These are phyloP conservation scores for Onychomys leucogaster DNA, from an alignment of 2,797 vertebrate genomes.

Conservation along the genomic window DNA sequence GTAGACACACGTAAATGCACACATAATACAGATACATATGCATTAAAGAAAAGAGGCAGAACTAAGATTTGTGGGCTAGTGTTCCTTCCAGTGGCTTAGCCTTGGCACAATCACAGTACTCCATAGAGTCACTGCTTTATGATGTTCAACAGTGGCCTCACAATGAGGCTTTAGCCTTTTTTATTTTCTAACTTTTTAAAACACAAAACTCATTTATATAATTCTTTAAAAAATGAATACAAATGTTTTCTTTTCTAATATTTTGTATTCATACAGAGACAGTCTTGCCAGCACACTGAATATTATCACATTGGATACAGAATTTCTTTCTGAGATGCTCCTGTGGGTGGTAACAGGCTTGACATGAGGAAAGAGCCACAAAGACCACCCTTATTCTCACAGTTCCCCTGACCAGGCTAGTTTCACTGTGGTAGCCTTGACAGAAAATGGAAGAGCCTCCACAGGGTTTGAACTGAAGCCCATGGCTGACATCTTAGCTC, in stretches of 20 bases:
- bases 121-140: neutral
- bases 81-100: neutral
- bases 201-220: neutral
- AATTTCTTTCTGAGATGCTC: conserved; percentile 20
- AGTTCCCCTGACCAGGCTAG: neutral
- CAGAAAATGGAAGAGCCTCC: neutral
- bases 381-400: neutral
- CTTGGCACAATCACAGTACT: neutral
- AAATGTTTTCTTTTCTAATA: conserved; percentile 60
- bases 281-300: neutral
- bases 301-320: neutral
- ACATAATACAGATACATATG: neutral
- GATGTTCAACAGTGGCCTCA: neutral
- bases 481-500: neutral
- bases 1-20: neutral
- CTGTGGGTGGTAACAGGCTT: neutral
- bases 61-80: neutral
- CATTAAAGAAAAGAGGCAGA: neutral
- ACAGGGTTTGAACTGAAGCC: conserved; percentile 11
- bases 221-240: neutral
- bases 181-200: neutral
- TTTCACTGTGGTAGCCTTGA: neutral
- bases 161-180: neutral
- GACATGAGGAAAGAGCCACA: neutral
- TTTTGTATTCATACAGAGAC: conserved; percentile 25